A percentile compares a stretch with the other conserved stretches of the same genome.
Conservation (phyloP, 2,113 vertebrate species). For the Zosterops pallidus region DNA sequence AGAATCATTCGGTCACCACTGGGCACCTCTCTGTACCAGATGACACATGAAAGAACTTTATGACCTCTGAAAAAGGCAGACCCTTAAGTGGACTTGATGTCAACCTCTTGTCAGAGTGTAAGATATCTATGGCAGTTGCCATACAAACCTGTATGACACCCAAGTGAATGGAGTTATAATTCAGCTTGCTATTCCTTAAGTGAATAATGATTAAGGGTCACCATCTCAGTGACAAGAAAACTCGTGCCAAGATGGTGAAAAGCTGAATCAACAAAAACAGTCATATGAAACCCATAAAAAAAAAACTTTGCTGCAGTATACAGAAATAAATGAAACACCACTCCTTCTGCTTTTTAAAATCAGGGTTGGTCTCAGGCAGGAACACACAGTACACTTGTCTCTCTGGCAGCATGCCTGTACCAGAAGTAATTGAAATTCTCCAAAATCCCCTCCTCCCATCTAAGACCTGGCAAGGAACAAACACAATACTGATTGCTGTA, state of each 20-base stretch:
- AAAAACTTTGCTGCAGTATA: neutral
- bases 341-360: slow-evolving; percentile 27
- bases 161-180: neutral
- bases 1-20: neutral
- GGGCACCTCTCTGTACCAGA: neutral
- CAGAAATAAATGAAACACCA: slow-evolving; percentile 22
- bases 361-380: slow-evolving; percentile 2
- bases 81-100: neutral
- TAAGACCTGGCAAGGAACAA: neutral
- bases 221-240: neutral
- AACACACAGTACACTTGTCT: slow-evolving; percentile 12
- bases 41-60: neutral
- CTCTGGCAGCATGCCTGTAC: slow-evolving; percentile 17
- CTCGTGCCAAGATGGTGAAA: neutral
- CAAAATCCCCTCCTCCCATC: neutral
- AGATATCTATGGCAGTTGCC: neutral
- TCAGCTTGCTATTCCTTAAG: neutral
- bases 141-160: neutral
- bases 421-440: slow-evolving; percentile 23
- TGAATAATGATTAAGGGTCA: neutral
- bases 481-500: neutral
- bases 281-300: neutral
- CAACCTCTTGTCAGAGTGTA: neutral
- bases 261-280: slow-evolving; percentile 17
- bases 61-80: neutral